A percentile compares a stretch with the other conserved stretches of the same genome.
phyloP scores from a whole-genome alignment of 2,888 invertebrate genomes.

The Clistopyga incitator region DNA sequence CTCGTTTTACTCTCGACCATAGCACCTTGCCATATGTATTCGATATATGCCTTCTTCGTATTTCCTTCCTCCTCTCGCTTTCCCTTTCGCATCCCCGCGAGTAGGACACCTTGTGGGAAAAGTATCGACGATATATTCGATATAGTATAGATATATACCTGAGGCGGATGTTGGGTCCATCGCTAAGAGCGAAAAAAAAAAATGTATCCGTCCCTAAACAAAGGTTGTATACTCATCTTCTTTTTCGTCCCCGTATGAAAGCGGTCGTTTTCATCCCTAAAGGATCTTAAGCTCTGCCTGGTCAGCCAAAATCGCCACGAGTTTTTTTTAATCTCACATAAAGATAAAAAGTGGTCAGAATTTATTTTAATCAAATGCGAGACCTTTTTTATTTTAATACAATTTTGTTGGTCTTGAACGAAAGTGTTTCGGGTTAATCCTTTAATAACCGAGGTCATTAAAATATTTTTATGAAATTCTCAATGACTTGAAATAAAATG shows the following conservation, averaged over 20 bases:
- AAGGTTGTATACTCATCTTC: constrained; percentile 58
- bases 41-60: constrained; percentile 71
- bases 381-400: no score
- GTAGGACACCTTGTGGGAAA: constrained; percentile 81
- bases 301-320: neutral
- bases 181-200: constrained; percentile 21
- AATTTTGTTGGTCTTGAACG: no score
- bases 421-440: no score
- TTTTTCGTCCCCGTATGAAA: neutral
- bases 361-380: no score
- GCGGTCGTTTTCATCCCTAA: neutral
- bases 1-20: constrained; percentile 71
- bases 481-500: no score
- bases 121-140: constrained; percentile 56
- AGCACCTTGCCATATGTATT: constrained; percentile 77
- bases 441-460: no score
- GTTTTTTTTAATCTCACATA: neutral
- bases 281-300: neutral
- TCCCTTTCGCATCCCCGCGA: constrained; percentile 69
- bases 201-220: constrained; percentile 62
- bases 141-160: constrained; percentile 29
- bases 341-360: no score
- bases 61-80: constrained; percentile 53
- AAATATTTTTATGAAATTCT: no score
- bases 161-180: constrained; percentile 46